phyloP scores from a whole-genome alignment of 2,888 invertebrate genomes.

The Chouioia cunea region DNA sequence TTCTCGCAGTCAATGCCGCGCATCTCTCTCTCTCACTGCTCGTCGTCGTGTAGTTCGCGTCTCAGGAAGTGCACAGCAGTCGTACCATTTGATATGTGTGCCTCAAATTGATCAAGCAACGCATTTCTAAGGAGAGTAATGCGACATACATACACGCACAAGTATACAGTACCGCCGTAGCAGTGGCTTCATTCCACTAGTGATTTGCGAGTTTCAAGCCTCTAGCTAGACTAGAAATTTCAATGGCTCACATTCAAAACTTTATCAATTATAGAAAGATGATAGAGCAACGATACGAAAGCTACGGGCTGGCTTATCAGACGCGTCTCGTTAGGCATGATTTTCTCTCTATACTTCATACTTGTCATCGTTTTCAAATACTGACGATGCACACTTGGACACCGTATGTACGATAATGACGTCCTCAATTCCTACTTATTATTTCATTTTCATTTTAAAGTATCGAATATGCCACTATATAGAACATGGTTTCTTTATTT shows the following conservation, averaged over 20 bases:
- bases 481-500: too few relatives aligned
- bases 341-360: background rate
- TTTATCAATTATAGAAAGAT: conserved; percentile 34
- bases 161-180: too few relatives aligned
- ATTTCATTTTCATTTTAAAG: too few relatives aligned
- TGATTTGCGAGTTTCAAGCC: conserved; percentile 32
- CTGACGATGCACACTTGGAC: too few relatives aligned
- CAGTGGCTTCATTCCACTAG: background rate
- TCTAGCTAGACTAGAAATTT: conserved; percentile 17
- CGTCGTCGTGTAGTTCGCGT: background rate
- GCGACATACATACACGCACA: too few relatives aligned
- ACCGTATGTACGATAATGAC: too few relatives aligned
- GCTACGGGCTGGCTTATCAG: conserved; percentile 4
- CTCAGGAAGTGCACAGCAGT: background rate
- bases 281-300: background rate
- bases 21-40: background rate
- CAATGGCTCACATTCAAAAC: conserved; percentile 34
- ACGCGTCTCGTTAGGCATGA: background rate
- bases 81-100: conserved; percentile 20
- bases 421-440: too few relatives aligned
- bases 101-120: conserved; percentile 37
- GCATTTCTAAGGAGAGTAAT: background rate
- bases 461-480: too few relatives aligned
- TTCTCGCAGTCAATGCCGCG: background rate
- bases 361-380: too few relatives aligned